A percentile compares a stretch with the other conserved stretches of the same genome.
These are phyloP conservation scores for Eurytoma adleriae DNA, from an alignment of 2,888 invertebrate genomes.

Conservation along the genomic window DNA sequence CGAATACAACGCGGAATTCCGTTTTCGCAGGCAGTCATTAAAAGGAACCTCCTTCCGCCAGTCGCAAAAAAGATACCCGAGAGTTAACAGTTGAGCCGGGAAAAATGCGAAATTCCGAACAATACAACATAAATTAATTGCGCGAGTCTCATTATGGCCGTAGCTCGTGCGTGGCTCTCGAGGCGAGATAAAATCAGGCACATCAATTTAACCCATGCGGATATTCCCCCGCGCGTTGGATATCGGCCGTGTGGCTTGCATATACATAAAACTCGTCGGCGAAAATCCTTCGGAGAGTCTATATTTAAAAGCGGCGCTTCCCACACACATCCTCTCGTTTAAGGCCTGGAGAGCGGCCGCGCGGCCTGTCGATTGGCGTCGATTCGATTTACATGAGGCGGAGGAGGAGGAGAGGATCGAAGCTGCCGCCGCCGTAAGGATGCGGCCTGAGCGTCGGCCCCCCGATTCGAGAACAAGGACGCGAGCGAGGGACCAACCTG, in stretches of 20 bases:
- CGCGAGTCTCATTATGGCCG: too few relatives aligned
- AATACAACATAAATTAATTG: too few relatives aligned
- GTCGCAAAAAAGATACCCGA: too few relatives aligned
- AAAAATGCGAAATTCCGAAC: too few relatives aligned
- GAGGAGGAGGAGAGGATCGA: slow-evolving; percentile 10
- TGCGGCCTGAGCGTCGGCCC: slow-evolving; percentile 1
- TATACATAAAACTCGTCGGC: background rate
- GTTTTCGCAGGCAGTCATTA: too few relatives aligned
- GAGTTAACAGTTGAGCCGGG: too few relatives aligned
- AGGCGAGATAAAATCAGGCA: slow-evolving; percentile 8
- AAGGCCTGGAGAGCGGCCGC: background rate
- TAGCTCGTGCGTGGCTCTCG: background rate
- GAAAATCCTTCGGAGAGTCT: slow-evolving; percentile 9
- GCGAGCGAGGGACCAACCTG: slow-evolving; percentile 54
- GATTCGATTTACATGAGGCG: slow-evolving; percentile 31
- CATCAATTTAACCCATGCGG: slow-evolving; percentile 10
- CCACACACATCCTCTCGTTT: slow-evolving; percentile 27
- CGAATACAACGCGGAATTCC: too few relatives aligned
- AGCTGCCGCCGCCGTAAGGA: background rate
- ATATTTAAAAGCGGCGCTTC: slow-evolving; percentile 31
- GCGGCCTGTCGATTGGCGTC: slow-evolving; percentile 22
- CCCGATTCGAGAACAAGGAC: slow-evolving; percentile 33
- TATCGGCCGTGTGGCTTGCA: too few relatives aligned
- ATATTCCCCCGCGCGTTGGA: background rate
- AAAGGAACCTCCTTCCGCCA: too few relatives aligned